A percentile compares a stretch with the other conserved stretches of the same genome.
Conservation (phyloP, 2,888 invertebrate genomes). For the Thecocarcelia acutangulata region DNA sequence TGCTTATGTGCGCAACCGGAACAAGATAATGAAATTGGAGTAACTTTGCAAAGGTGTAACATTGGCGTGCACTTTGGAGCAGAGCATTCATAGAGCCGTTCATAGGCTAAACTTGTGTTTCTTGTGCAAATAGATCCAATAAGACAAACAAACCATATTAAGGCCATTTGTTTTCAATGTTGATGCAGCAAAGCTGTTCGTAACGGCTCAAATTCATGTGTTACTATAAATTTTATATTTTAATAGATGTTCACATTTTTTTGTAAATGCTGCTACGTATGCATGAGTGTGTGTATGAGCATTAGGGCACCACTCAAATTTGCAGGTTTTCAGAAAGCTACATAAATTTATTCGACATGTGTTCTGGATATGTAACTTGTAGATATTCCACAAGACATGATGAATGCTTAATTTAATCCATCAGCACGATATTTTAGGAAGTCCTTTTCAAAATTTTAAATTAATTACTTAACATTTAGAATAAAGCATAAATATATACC, state of each 20-base stretch:
- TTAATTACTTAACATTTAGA: no score
- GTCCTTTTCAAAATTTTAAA: no score
- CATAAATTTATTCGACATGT: no score
- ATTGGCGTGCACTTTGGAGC: slow-evolving; percentile 57
- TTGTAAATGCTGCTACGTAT: neutral
- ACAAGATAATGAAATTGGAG: slow-evolving; percentile 77
- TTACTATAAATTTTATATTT: slow-evolving; percentile 66
- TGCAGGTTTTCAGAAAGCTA: no score
- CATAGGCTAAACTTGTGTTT: slow-evolving; percentile 38
- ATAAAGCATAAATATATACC: no score
- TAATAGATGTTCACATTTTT: slow-evolving; percentile 5
- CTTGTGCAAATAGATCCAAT: slow-evolving; percentile 36
- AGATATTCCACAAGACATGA: no score
- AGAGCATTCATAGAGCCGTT: slow-evolving; percentile 25
- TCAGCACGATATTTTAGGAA: no score
- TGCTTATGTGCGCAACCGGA: slow-evolving; percentile 73
- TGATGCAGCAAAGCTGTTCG: slow-evolving; percentile 44
- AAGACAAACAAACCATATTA: slow-evolving; percentile 36
- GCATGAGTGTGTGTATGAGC: no score
- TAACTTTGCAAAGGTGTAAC: slow-evolving; percentile 71
- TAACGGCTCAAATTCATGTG: slow-evolving; percentile 58
- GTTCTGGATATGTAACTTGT: no score
- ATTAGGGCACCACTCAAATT: no score
- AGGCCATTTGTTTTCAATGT: slow-evolving; percentile 65
- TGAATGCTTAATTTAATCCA: no score